Conservation (phyloP, 2,113 vertebrate species). For the Cercopithecus mona region DNA sequence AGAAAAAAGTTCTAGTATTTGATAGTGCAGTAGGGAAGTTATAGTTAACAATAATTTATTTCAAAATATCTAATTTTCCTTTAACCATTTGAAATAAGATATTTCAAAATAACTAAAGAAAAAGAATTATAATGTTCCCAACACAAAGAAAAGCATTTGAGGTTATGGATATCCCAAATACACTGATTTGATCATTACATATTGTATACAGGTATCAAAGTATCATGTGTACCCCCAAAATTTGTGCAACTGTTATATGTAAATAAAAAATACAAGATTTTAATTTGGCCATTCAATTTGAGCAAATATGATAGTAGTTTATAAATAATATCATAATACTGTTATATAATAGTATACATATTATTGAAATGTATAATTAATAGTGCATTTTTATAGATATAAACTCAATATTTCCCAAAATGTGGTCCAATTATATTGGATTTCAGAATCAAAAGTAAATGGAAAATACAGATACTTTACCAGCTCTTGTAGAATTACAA, state of each 20-base stretch:
- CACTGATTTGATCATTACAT: not conserved
- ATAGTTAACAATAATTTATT: not conserved
- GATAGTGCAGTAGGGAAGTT: not conserved
- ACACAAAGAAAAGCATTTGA: not conserved
- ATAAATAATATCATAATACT: not conserved
- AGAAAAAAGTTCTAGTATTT: not conserved
- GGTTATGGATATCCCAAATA: not conserved
- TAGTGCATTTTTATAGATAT: not conserved
- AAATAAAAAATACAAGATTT: not conserved
- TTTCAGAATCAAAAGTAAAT: not conserved
- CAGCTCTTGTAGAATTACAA: not conserved
- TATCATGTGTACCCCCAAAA: not conserved
- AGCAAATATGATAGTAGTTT: not conserved
- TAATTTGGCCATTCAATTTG: not conserved
- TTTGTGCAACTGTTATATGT: not conserved
- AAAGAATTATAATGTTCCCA: not conserved
- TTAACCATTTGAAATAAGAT: no score
- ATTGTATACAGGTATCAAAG: not conserved
- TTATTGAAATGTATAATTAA: not conserved
- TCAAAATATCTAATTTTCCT: not conserved
- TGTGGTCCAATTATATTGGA: not conserved
- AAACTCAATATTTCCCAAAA: not conserved
- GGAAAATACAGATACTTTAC: not conserved
- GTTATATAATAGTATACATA: not conserved
- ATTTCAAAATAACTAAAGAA: not conserved